Evolutionary conservation across 2,888 invertebrate species (phyloP).

Genomic region (Andrena dorsata): DNA sequence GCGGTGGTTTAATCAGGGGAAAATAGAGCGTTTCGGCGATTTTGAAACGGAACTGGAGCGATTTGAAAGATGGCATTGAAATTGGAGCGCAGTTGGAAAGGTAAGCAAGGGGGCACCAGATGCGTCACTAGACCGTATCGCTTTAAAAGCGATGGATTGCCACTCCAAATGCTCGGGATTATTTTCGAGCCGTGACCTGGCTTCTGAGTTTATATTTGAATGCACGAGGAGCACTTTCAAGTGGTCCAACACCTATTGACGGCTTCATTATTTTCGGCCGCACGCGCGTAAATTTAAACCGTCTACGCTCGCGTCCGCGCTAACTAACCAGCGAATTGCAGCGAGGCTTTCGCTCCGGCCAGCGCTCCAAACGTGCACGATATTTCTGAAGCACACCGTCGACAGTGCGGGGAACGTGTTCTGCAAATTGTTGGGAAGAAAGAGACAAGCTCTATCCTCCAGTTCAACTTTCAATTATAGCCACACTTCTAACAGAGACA

Average conservation of each 20-base stretch:
- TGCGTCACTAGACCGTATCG: slow-evolving; percentile 67
- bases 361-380: too few species aligned
- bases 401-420: too few species aligned
- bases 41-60: background rate
- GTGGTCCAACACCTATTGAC: slow-evolving; percentile 43
- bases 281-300: slow-evolving; percentile 57
- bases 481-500: too few species aligned
- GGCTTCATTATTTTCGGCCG: slow-evolving; percentile 63
- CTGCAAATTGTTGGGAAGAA: too few species aligned
- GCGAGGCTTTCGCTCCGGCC: background rate
- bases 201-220: slow-evolving; percentile 72
- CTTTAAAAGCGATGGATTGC: slow-evolving; percentile 64
- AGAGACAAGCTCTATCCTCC: too few species aligned
- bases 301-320: background rate
- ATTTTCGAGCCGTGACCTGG: slow-evolving; percentile 79
- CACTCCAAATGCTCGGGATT: slow-evolving; percentile 74
- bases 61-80: slow-evolving; percentile 42
- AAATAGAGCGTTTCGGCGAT: background rate
- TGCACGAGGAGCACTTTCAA: slow-evolving; percentile 58
- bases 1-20: background rate
- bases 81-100: slow-evolving; percentile 31
- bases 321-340: slow-evolving; percentile 1
- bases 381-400: too few species aligned
- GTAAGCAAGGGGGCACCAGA: slow-evolving; percentile 33
- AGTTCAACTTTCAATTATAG: too few species aligned